phyloP scores from a whole-genome alignment of 2,113 vertebrate genomes.

The Balaenoptera acutorostrata region DNA sequence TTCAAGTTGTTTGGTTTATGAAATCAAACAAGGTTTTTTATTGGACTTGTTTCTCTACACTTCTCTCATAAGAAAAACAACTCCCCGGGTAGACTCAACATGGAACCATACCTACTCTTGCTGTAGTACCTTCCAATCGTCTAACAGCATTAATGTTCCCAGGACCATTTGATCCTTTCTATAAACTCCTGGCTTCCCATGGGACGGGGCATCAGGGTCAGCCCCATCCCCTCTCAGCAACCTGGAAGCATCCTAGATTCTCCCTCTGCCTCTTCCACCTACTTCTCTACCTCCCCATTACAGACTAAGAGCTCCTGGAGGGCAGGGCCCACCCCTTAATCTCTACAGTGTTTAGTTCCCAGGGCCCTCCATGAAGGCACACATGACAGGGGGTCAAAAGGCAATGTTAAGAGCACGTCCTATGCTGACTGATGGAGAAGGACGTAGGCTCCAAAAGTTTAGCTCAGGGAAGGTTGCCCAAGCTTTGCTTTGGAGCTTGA shows the following conservation, averaged over 20 bases:
- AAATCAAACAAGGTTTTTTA: background rate
- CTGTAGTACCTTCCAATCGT: background rate
- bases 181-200: background rate
- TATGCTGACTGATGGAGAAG: background rate
- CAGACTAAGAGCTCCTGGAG: background rate
- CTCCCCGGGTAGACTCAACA: background rate
- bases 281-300: background rate
- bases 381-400: background rate
- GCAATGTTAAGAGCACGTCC: background rate
- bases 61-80: slow-evolving; percentile 28
- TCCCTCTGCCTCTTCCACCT: background rate
- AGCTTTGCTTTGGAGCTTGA: background rate
- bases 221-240: background rate
- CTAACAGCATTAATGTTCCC: background rate
- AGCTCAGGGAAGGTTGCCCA: background rate
- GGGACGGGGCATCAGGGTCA: accelerated
- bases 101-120: background rate
- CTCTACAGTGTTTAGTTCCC: background rate
- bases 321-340: background rate
- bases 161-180: background rate
- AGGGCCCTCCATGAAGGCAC: background rate
- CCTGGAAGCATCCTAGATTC: background rate
- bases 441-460: background rate
- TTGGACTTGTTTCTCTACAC: background rate
- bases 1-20: background rate